Percentiles rank a stretch among this genome's conserved stretches.
These are phyloP conservation scores for Scatophagus argus DNA, from an alignment of 2,113 vertebrate species.

Conservation along the genomic window DNA sequence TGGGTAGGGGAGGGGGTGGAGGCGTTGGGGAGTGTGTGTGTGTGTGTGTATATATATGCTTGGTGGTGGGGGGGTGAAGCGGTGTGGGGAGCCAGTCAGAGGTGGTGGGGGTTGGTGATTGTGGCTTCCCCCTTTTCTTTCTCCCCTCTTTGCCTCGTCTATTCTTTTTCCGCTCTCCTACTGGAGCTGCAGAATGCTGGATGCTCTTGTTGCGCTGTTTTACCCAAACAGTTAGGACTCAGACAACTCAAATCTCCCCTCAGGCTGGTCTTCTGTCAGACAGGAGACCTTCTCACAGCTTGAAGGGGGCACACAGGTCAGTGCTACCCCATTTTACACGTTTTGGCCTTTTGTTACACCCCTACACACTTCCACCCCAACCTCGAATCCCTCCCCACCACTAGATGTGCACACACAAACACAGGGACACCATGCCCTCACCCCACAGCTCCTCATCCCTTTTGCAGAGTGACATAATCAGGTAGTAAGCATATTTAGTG, in stretches of 20 bases:
- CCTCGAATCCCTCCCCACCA: slow-evolving; percentile 34
- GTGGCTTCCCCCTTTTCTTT: slow-evolving; percentile 67
- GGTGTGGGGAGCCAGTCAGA: slow-evolving; percentile 81
- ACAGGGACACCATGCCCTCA: slow-evolving; percentile 27
- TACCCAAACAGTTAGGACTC: slow-evolving; percentile 64
- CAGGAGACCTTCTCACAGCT: slow-evolving; percentile 74
- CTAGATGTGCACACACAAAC: slow-evolving; percentile 52
- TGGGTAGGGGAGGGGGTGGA: slow-evolving; percentile 88
- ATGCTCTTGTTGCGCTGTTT: slow-evolving; percentile 71
- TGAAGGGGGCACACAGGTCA: slow-evolving; percentile 78
- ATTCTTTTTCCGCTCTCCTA: slow-evolving; percentile 53
- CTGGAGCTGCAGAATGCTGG: slow-evolving; percentile 57
- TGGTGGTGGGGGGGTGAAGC: slow-evolving; percentile 47
- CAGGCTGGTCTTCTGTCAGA: slow-evolving; percentile 70
- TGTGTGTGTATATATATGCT: slow-evolving; percentile 32
- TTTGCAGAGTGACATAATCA: slow-evolving; percentile 80
- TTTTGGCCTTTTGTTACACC: slow-evolving; percentile 62
- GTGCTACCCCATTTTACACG: slow-evolving; percentile 63
- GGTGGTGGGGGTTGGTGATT: slow-evolving; percentile 82
- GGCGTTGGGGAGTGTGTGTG: slow-evolving; percentile 67
- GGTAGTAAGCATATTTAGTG: slow-evolving; percentile 81
- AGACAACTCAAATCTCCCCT: slow-evolving; percentile 65
- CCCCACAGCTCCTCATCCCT: slow-evolving; percentile 53
- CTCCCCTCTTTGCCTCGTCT: slow-evolving; percentile 61
- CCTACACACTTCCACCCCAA: slow-evolving; percentile 52